These are phyloP conservation scores for Indri indri DNA, from an alignment of 2,113 vertebrate species.

Conservation along the genomic window DNA sequence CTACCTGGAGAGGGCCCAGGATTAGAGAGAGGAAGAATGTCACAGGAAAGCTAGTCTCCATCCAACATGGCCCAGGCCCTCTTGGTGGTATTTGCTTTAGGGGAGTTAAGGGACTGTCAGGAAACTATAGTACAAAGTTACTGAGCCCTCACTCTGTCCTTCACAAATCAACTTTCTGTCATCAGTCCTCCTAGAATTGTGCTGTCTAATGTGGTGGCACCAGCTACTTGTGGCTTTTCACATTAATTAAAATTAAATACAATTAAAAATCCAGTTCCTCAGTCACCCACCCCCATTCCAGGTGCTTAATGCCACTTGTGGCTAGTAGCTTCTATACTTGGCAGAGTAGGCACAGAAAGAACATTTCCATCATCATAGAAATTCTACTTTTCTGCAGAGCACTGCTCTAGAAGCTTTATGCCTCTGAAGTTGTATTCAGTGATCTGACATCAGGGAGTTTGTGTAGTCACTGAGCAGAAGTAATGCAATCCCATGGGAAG, in stretches of 20 bases:
- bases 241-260: neutral
- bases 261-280: neutral
- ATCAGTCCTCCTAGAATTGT: neutral
- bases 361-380: neutral
- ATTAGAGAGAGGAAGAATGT: neutral
- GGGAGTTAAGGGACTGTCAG: neutral
- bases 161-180: neutral
- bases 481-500: neutral
- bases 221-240: neutral
- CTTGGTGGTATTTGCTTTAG: neutral
- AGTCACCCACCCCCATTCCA: neutral
- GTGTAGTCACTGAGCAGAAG: neutral
- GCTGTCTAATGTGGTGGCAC: neutral
- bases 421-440: neutral
- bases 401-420: neutral
- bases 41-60: neutral
- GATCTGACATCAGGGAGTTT: neutral
- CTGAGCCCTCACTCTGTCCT: neutral
- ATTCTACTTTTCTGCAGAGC: neutral
- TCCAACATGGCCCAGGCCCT: neutral
- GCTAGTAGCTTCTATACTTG: neutral
- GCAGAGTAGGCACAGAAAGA: neutral
- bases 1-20: neutral
- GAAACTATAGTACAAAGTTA: neutral
- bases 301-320: neutral